phyloP scores from a whole-genome alignment of 2,888 invertebrate species.

The Coelinius sp. region DNA sequence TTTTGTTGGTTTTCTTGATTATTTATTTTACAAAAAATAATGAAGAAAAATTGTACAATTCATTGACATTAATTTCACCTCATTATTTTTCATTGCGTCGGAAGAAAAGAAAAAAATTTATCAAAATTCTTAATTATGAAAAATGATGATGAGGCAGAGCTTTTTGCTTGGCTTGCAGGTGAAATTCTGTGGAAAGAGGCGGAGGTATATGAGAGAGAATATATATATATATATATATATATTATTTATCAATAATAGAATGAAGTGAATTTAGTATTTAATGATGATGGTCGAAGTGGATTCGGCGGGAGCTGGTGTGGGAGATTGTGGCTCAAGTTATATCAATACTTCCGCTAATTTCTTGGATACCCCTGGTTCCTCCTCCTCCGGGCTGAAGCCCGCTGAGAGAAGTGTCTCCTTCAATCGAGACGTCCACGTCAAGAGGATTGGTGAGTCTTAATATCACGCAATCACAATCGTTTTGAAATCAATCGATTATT shows the following conservation, averaged over 20 bases:
- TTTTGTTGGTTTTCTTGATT: neutral
- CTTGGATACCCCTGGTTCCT: conserved; percentile 54
- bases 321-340: conserved; percentile 51
- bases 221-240: too few species aligned
- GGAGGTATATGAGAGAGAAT: conserved; percentile 31
- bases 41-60: neutral
- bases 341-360: conserved; percentile 51
- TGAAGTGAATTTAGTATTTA: conserved; percentile 62
- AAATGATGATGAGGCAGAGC: conserved; percentile 16
- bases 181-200: conserved; percentile 22
- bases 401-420: conserved; percentile 85
- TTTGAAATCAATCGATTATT: conserved; percentile 45
- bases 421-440: conserved; percentile 92
- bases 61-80: conserved; percentile 1
- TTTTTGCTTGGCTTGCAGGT: conserved; percentile 15
- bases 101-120: neutral
- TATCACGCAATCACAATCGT: conserved; percentile 58
- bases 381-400: conserved; percentile 69
- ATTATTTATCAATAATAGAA: conserved; percentile 51
- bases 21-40: neutral
- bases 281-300: conserved; percentile 73
- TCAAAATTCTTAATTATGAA: neutral
- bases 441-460: conserved; percentile 85
- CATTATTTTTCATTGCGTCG: conserved; percentile 15
- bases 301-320: conserved; percentile 50